Conservation (phyloP, 1,140 invertebrate genomes). For the Calliopsis andreniformis region DNA sequence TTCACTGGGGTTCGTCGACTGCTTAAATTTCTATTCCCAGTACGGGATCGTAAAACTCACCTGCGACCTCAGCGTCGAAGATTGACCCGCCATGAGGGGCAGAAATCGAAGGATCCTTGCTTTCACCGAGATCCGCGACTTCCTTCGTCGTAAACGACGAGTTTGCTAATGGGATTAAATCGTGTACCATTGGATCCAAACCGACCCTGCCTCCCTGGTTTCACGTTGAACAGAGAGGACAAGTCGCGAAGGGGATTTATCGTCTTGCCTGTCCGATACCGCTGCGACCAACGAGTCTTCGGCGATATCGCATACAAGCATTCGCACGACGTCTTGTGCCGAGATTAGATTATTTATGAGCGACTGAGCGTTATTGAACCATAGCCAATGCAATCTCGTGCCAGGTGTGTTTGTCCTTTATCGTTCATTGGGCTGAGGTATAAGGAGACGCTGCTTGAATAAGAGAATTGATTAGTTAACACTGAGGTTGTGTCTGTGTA, state of each 20-base stretch:
- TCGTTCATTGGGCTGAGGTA: not conserved
- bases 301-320: slow-evolving; percentile 8
- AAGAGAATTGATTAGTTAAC: too few relatives aligned
- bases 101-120: not conserved
- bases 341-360: slow-evolving; percentile 1
- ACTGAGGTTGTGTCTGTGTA: too few relatives aligned
- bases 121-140: too few relatives aligned
- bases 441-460: too few relatives aligned
- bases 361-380: not conserved
- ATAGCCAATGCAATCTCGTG: not conserved
- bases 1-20: not conserved
- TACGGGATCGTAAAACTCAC: slow-evolving; percentile 28
- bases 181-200: slow-evolving; percentile 5
- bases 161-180: slow-evolving; percentile 35
- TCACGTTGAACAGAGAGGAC: not conserved
- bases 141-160: slow-evolving; percentile 6
- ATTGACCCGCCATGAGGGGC: not conserved
- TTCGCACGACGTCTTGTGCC: not conserved
- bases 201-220: not conserved
- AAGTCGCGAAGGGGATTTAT: slow-evolving; percentile 10
- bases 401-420: not conserved
- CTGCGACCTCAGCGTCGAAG: not conserved
- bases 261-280: slow-evolving; percentile 8
- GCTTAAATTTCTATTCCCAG: slow-evolving; percentile 23
- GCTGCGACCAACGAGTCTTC: not conserved